Evolutionary conservation across 2,888 invertebrate species (phyloP), one percentile per base, ranked within the genome.

Genomic region (Cheilosia grossa): DNA sequence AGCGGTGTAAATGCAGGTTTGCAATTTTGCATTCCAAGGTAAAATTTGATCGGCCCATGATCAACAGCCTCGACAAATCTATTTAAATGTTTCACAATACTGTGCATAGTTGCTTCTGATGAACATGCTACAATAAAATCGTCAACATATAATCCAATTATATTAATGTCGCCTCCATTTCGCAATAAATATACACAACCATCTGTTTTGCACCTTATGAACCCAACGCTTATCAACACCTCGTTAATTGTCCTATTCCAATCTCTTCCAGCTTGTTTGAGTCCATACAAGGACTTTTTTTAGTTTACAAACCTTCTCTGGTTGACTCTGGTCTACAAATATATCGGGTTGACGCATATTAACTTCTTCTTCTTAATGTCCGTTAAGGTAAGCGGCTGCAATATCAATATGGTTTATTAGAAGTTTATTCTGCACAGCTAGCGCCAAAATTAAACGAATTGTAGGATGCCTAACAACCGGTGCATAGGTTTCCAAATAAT

Each of bases 401-500:
- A 7, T 47, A 19, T 47, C 47, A 47, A 47, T 47, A 19, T 40
- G 17, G 19, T 67, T 42, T 54, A 67, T 67, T 9, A 67, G 17
- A 56, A 67, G 21, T 44, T 67, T 27, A 37, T 67, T 67, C 54
- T 54, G 42, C 17, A 56, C 67, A 56, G 42, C 67, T 24, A 56
- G 44, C n/a, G 80, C 70, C 49, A 87, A 42, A 67, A 88, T 69
- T 13, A 87, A 40, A 61, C 88, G 67, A 24, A 89, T 86, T 9
- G 87, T 83, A 42, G 85, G 74, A 67, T 87, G 77, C 44, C 83
- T 37, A 9, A 81, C 87, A 42, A 88, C 87, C 24, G 88, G 88
- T 15, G 88, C 80, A 80, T 86, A 88, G 7, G 88, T 88, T 74
- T 89, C 87, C 24, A 77, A 47, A 75, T 87, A 89, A 79, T 89